These are phyloP conservation scores for Chitala chitala DNA, from an alignment of 2,113 vertebrate species.

Conservation along the genomic window DNA sequence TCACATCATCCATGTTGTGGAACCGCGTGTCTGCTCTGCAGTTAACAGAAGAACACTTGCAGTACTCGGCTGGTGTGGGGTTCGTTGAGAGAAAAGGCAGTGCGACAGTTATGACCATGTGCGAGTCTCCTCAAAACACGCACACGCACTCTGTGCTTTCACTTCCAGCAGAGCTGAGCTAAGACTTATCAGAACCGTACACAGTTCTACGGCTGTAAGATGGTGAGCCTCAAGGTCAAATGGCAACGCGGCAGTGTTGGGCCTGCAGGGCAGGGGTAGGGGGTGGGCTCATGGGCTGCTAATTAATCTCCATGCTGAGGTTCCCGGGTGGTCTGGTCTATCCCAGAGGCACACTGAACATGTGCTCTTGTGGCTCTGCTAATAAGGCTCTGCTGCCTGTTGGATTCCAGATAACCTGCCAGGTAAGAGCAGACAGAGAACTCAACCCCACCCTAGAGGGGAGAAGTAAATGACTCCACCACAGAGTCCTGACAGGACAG, in stretches of 20 bases:
- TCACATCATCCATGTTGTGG: too few relatives aligned
- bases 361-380: constrained; percentile 43
- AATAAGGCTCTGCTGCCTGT: constrained; percentile 59
- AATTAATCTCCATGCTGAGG: constrained; percentile 54
- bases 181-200: constrained; percentile 30
- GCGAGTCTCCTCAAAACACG: constrained; percentile 37
- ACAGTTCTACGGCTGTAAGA: constrained; percentile 28
- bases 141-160: background rate
- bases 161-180: constrained; percentile 8
- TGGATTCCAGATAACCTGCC: background rate
- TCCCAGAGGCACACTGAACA: constrained; percentile 47
- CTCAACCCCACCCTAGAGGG: constrained; percentile 40
- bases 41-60: too few relatives aligned
- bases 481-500: constrained; percentile 5
- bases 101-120: constrained; percentile 18
- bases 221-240: constrained; percentile 48
- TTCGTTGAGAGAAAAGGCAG: background rate
- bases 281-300: constrained; percentile 35
- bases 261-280: background rate
- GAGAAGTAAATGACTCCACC: constrained; percentile 35
- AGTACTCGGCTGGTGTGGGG: background rate
- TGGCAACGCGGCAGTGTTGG: constrained; percentile 48
- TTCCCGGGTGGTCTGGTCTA: constrained; percentile 61
- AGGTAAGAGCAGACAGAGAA: constrained; percentile 32
- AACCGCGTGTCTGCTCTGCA: too few relatives aligned